phyloP scores from a whole-genome alignment of 2,113 vertebrate genomes.

The Xenotilapia leptura region DNA sequence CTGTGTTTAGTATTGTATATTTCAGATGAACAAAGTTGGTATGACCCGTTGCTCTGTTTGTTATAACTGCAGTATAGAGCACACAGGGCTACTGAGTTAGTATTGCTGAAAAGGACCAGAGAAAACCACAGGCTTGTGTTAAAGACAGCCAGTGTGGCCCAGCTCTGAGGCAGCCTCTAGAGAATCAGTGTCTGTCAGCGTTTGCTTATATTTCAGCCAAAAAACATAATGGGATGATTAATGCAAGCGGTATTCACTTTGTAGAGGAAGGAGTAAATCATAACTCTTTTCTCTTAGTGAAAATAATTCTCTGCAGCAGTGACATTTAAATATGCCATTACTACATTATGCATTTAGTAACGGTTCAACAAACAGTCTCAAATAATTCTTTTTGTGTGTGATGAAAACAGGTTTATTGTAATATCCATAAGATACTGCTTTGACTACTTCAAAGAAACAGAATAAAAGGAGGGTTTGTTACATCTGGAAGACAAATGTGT shows the following conservation, averaged over 20 bases:
- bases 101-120: constrained; percentile 22
- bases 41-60: constrained; percentile 14
- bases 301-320: neutral
- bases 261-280: neutral
- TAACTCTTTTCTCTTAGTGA: neutral
- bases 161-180: neutral
- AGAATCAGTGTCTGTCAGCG: constrained; percentile 12
- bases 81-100: constrained; percentile 4
- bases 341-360: neutral
- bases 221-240: constrained; percentile 41
- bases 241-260: constrained; percentile 8
- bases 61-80: neutral
- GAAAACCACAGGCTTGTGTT: constrained; percentile 44
- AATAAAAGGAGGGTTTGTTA: neutral
- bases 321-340: neutral
- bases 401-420: neutral
- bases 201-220: constrained; percentile 23
- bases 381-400: neutral
- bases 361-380: neutral
- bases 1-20: neutral
- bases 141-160: constrained; percentile 20
- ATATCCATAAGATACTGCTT: neutral
- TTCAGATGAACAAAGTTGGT: neutral
- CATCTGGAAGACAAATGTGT: neutral
- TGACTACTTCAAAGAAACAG: neutral